These are phyloP conservation scores for Lepetodrilus schrolli DNA, from an alignment of 2,888 invertebrate species.

Conservation along the genomic window DNA sequence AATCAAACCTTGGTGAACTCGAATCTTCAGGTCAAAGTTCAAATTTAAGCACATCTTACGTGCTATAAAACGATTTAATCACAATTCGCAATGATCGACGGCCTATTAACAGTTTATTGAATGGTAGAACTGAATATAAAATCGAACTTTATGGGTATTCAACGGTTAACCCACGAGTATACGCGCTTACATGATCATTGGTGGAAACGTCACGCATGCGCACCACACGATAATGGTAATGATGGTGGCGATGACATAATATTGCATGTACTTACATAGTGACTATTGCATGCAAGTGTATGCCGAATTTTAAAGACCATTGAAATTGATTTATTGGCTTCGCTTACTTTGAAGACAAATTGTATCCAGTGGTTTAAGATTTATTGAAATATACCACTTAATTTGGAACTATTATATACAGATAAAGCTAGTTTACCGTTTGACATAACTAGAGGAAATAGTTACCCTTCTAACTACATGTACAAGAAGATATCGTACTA, in stretches of 20 bases:
- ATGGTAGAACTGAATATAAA: neutral
- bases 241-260: too few species aligned
- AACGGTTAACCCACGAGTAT: neutral
- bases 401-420: too few species aligned
- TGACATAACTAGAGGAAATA: too few species aligned
- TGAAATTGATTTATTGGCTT: neutral
- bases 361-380: constrained; percentile 16
- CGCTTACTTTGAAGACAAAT: neutral
- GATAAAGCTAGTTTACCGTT: too few species aligned
- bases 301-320: too few species aligned
- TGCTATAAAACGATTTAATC: constrained; percentile 12
- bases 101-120: constrained; percentile 5
- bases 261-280: too few species aligned
- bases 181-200: neutral
- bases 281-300: too few species aligned
- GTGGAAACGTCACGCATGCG: neutral
- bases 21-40: constrained; percentile 2
- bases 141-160: neutral
- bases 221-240: too few species aligned
- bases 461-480: too few species aligned
- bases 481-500: too few species aligned
- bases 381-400: too few species aligned
- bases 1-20: constrained; percentile 7
- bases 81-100: neutral
- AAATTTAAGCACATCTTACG: constrained; percentile 9